These are phyloP conservation scores for Ferdinandea cuprea DNA, from an alignment of 2,888 invertebrate genomes.

Conservation along the genomic window DNA sequence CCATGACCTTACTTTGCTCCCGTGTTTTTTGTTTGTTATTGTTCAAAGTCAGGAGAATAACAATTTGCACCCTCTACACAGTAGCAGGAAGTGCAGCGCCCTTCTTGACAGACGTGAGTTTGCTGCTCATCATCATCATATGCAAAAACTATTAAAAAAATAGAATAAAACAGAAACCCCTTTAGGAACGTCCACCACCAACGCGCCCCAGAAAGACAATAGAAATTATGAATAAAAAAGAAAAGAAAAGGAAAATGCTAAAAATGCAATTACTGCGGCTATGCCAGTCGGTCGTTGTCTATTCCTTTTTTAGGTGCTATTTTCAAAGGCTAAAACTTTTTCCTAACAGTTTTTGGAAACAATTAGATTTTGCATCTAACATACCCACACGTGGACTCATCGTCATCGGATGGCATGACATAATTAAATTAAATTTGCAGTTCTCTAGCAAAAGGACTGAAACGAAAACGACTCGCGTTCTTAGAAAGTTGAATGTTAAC, in stretches of 20 bases:
- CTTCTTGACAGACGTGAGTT: conserved; percentile 26
- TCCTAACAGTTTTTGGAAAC: conserved; percentile 21
- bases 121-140: conserved; percentile 19
- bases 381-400: neutral
- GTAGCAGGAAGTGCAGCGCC: conserved; percentile 13
- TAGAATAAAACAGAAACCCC: conserved; percentile 10
- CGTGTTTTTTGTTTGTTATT: neutral
- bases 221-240: conserved; percentile 15
- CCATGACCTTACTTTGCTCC: conserved; percentile 64
- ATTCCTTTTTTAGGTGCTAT: neutral
- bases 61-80: conserved; percentile 25
- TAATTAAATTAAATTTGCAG: conserved; percentile 65
- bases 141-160: too few species aligned
- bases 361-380: conserved; percentile 45
- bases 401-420: conserved; percentile 2
- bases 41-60: conserved; percentile 54
- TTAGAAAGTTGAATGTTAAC: conserved; percentile 34
- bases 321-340: conserved; percentile 10
- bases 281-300: conserved; percentile 21
- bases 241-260: neutral
- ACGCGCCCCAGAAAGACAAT: neutral
- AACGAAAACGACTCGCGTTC: neutral
- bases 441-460: conserved; percentile 6
- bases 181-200: conserved; percentile 2
- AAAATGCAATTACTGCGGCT: conserved; percentile 57